phyloP scores from a whole-genome alignment of 2,113 vertebrate genomes.

The Neopipo cinnamomea region DNA sequence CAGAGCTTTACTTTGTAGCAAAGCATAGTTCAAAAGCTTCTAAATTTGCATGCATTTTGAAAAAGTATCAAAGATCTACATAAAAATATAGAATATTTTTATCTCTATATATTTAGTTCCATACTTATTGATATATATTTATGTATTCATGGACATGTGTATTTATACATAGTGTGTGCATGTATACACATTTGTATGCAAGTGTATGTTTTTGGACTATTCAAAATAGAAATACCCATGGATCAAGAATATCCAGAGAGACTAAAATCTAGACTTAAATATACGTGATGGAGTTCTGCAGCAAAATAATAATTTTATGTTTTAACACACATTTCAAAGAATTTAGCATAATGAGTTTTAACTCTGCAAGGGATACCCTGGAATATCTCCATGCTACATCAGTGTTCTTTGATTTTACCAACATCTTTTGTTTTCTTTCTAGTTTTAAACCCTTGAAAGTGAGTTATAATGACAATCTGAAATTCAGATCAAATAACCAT shows the following conservation, averaged over 20 bases:
- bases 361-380: neutral
- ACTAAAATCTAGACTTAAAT: neutral
- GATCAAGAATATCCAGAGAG: neutral
- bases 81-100: neutral
- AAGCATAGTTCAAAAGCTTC: neutral
- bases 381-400: neutral
- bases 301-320: neutral
- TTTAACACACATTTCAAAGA: neutral
- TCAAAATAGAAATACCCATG: neutral
- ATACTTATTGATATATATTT: neutral
- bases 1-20: neutral
- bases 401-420: neutral
- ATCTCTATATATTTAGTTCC: neutral
- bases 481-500: neutral
- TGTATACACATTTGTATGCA: neutral
- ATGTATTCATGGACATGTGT: fast-evolving
- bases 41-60: neutral
- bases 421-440: neutral
- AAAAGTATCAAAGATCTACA: neutral
- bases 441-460: neutral
- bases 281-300: neutral
- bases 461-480: neutral
- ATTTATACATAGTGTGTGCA: neutral
- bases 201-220: neutral
- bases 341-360: neutral